Base-by-base conservation (phyloP, 2,888 invertebrate genomes). In the Drosophila phalerata region DNA sequence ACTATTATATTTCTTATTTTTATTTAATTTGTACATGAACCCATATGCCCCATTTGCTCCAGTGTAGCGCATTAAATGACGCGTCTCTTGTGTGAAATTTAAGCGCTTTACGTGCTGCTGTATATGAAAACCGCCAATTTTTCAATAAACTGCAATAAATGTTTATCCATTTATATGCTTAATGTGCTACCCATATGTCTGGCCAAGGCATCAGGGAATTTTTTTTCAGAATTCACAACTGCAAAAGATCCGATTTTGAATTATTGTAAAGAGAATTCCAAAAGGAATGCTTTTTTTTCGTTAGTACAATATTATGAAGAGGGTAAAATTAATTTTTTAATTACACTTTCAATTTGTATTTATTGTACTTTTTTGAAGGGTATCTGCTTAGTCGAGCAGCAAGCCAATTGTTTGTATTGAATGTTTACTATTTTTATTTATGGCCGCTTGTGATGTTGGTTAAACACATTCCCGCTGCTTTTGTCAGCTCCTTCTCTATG, bases 101-200 rank as follows among this genome's bases (percentile, higher is more conserved):
- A 71, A 88, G 68, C 57, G 77, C 70, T 84, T 77, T 79, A 77
- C 71, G 72, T 62, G 38, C 53, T 55, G 47, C 67, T 32, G 51
- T 52, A 52, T 30, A 60, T 83, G 73, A 85, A 80, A 88, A 87
- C 89, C 89, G 74, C 76, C 85, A 89, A 85, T 85, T 85, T 85
- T 85, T 85, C 90, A 85, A 85, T 85, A 85, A 85, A 86, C 73
- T 85, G 90, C 88, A 89, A 85, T 88, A 89, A 85, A 88, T 88
- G 81, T 88, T 88, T 75, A 87, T 76, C 79, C 89, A 89, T 84
- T 89, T 89, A 85, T 81, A 85, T 72, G 85, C 80, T 78, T 75
- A 75, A 78, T 84, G 67, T 64, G 73, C 57, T 64, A 60, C 45
- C 63, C 64, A 69, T 64, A 64, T 76, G 69, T 25, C 37, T 1